Conservation (phyloP, 2,888 invertebrate species). For the Anthrax anthrax region DNA sequence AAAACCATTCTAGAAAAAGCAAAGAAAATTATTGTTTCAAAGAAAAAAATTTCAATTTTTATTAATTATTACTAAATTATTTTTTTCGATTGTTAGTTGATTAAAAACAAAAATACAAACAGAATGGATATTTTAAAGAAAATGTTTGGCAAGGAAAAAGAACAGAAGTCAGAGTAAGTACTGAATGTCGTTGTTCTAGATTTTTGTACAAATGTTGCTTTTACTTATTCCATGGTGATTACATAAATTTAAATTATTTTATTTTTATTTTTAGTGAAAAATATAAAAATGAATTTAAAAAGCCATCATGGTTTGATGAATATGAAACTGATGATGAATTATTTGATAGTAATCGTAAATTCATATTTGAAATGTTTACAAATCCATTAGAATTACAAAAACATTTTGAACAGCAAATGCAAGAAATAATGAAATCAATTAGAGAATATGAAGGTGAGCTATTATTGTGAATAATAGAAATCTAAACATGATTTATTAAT, state of each 20-base stretch:
- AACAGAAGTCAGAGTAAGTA: constrained; percentile 19
- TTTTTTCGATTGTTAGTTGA: too few species aligned
- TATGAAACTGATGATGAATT: constrained; percentile 33
- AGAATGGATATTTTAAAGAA: constrained; percentile 26
- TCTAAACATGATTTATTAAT: too few species aligned
- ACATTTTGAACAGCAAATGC: constrained; percentile 46
- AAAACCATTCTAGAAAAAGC: too few species aligned
- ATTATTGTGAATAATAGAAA: too few species aligned
- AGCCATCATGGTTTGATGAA: constrained; percentile 34
- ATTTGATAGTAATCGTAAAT: constrained; percentile 30
- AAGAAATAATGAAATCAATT: constrained; percentile 39
- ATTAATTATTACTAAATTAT: too few species aligned
- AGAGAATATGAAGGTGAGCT: constrained; percentile 28
- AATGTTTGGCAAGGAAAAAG: constrained; percentile 22
- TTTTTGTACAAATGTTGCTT: background rate
- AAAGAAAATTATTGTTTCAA: too few species aligned
- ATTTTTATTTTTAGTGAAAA: background rate
- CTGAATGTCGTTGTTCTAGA: background rate
- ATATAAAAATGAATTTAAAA: constrained; percentile 30
- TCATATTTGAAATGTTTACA: constrained; percentile 41
- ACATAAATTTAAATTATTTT: too few species aligned
- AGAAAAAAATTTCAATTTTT: too few species aligned
- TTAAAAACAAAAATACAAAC: background rate
- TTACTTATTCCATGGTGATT: background rate
- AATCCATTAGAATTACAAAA: constrained; percentile 45